These are phyloP conservation scores for Notodonta ziczac DNA, from an alignment of 2,888 invertebrate genomes.

Conservation along the genomic window DNA sequence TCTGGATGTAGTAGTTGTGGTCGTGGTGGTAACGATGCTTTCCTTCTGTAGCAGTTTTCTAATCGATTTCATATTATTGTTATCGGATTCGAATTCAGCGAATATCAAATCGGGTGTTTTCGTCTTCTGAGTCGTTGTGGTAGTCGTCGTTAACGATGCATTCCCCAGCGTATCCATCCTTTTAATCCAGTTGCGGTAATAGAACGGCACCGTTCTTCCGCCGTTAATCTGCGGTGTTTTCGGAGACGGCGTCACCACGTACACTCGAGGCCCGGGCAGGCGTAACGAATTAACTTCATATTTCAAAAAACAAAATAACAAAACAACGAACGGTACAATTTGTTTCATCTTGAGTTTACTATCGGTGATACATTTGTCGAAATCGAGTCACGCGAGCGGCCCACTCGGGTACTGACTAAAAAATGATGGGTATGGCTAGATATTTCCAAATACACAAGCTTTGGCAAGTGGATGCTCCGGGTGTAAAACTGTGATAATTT, in stretches of 20 bases:
- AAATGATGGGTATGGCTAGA: constrained; percentile 59
- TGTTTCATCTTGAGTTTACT: constrained; percentile 58
- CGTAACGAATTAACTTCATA: constrained; percentile 49
- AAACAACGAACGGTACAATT: constrained; percentile 43
- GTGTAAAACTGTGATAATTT: constrained; percentile 77
- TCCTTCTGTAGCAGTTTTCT: constrained; percentile 73
- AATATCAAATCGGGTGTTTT: constrained; percentile 77
- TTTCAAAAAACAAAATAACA: constrained; percentile 54
- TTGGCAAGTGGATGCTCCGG: constrained; percentile 22
- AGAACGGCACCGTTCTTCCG: constrained; percentile 70
- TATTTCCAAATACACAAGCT: constrained; percentile 52
- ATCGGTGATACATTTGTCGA: constrained; percentile 48
- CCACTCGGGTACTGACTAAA: constrained; percentile 57
- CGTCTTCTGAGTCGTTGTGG: constrained; percentile 47
- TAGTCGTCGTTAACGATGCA: constrained; percentile 43
- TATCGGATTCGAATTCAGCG: constrained; percentile 75
- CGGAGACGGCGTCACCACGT: constrained; percentile 74
- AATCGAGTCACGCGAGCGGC: constrained; percentile 47
- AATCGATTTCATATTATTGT: constrained; percentile 66
- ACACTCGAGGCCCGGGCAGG: constrained; percentile 70
- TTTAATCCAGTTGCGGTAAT: constrained; percentile 76
- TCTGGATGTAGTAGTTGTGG: constrained; percentile 47
- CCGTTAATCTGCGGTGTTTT: constrained; percentile 49
- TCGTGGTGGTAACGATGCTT: constrained; percentile 45
- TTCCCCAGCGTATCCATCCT: constrained; percentile 66